Conservation (phyloP, 2,888 invertebrate genomes). For the Tribolium freemani region DNA sequence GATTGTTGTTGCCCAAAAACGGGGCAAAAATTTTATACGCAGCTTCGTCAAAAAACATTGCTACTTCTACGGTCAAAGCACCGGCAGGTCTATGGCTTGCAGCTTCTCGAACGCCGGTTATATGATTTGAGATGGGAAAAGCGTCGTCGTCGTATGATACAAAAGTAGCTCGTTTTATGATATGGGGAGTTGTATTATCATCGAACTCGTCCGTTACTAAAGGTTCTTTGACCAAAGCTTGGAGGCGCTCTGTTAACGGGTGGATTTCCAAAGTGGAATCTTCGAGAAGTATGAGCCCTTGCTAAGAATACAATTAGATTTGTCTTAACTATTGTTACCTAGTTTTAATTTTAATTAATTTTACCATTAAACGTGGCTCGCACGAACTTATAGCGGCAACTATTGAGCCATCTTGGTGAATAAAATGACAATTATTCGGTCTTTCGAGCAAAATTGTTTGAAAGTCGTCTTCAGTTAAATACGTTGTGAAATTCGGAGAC, state of each 20-base stretch:
- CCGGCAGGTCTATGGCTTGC: slow-evolving; percentile 48
- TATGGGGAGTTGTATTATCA: slow-evolving; percentile 69
- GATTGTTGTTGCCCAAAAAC: slow-evolving; percentile 76
- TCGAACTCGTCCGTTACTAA: slow-evolving; percentile 41
- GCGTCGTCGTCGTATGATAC: slow-evolving; percentile 66
- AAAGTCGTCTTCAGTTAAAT: slow-evolving; percentile 69
- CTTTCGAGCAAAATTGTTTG: slow-evolving; percentile 58
- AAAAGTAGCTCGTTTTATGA: slow-evolving; percentile 72
- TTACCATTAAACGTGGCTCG: slow-evolving; percentile 75
- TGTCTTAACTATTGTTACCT: neutral
- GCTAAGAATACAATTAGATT: slow-evolving; percentile 67
- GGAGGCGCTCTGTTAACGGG: slow-evolving; percentile 71
- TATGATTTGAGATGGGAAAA: slow-evolving; percentile 50
- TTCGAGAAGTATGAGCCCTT: slow-evolving; percentile 77
- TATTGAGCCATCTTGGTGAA: slow-evolving; percentile 72
- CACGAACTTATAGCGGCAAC: slow-evolving; percentile 80
- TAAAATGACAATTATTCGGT: slow-evolving; percentile 74
- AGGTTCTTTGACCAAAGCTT: slow-evolving; percentile 57
- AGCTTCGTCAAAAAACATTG: slow-evolving; percentile 81
- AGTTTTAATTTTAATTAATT: too few relatives aligned
- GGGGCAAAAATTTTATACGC: slow-evolving; percentile 81
- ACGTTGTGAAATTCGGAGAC: slow-evolving; percentile 75
- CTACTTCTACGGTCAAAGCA: slow-evolving; percentile 77
- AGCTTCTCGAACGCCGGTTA: slow-evolving; percentile 41
- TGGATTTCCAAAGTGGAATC: slow-evolving; percentile 80